Evolutionary conservation across 2,888 invertebrate species (phyloP).

Genomic region (Netelia melanura): DNA sequence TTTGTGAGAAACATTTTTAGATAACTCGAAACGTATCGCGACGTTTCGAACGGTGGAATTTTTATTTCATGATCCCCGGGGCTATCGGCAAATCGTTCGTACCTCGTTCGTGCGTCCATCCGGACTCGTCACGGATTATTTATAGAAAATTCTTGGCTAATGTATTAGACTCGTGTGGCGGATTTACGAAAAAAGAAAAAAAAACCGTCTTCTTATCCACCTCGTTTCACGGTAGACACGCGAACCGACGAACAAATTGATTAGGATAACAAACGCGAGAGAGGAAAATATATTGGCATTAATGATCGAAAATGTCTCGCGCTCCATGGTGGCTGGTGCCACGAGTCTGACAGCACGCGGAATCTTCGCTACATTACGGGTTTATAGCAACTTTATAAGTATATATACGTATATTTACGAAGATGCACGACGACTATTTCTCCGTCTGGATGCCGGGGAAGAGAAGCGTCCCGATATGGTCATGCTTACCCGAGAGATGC

Average conservation of each 20-base stretch:
- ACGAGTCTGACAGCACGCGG: slow-evolving; percentile 43
- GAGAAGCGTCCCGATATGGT: slow-evolving; percentile 78
- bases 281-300: slow-evolving; percentile 47
- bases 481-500: slow-evolving; percentile 76
- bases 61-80: slow-evolving; percentile 7
- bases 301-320: slow-evolving; percentile 55
- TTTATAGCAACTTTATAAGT: slow-evolving; percentile 27
- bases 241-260: slow-evolving; percentile 9
- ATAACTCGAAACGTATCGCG: slow-evolving; percentile 13
- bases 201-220: not conserved
- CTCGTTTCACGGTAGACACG: not conserved
- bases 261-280: slow-evolving; percentile 53
- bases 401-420: slow-evolving; percentile 17
- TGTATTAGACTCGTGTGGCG: not conserved
- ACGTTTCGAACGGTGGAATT: not conserved
- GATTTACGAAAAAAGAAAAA: not conserved
- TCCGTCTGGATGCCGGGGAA: slow-evolving; percentile 59
- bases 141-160: not conserved
- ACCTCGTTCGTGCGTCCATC: not conserved
- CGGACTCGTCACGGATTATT: slow-evolving; percentile 21
- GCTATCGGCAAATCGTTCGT: not conserved
- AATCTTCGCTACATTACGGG: slow-evolving; percentile 42
- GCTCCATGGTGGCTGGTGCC: slow-evolving; percentile 33
- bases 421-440: slow-evolving; percentile 14
- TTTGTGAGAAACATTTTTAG: slow-evolving; percentile 1